Base-by-base conservation (phyloP, 92 coral and sea anemone genomes). In the Umimayanthus kanabou region DNA sequence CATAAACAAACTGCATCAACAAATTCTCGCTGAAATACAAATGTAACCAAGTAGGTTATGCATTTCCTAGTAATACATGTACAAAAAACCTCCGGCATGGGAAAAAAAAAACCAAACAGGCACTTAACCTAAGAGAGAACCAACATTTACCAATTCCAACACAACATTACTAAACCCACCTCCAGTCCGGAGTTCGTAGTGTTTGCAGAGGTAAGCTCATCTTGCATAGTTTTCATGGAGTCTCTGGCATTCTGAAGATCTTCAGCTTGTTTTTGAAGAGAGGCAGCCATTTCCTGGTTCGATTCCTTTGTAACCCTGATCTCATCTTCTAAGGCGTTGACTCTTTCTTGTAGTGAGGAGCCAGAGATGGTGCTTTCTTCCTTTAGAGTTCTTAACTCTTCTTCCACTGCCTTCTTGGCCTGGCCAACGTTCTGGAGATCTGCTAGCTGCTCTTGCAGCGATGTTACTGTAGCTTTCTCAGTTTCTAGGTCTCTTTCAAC, bases 401-500 rank as follows among this genome's bases (percentile, higher is more conserved):
- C 43, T 45, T 83, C 87, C 45, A 83, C 65, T 15, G 39, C 78
- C 4, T 22, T 83, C 64, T 47, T 83, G 15, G 87, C 77, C 61
- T 83, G n/a, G 33, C 28, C 25, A 45, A 58, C n/a, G 30, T 58
- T 80, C 73, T 80, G 85, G 39, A 85, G 82, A 85, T 88, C 79
- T 88, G 85, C 30, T 22, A 75, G 73, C 45, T 80, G 78, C 39
- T 49, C 49, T 45, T 84, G 76, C 53, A 82, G 47, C 4, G 50
- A 66, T 53, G 43, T 23, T 20, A 28, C 83, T 45, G 74, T 49
- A 13, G 39, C 73, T 82, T 85, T 45, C 13, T 83, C 85, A 23
- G 50, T 74, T 76, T 86, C 85, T 2, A 91, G 84, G 39, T 88
- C 85, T 50, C 83, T 92, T 76, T 92, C 94, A 72, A 87, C 49